These are phyloP conservation scores for Drosophila neocordata DNA, from an alignment of 1,140 invertebrate genomes.

Conservation along the genomic window DNA sequence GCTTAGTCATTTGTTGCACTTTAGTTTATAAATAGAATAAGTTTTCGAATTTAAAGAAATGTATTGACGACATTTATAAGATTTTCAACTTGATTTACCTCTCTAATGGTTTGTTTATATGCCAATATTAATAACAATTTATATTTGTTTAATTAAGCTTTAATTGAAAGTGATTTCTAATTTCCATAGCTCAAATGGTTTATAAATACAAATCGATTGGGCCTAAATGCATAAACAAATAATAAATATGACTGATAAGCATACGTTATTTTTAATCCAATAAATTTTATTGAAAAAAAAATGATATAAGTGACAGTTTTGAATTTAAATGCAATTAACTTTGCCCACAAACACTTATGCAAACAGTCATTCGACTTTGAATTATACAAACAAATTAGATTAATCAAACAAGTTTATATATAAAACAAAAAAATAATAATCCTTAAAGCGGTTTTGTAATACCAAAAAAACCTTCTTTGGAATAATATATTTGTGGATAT, in stretches of 20 bases:
- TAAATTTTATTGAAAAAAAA: neutral
- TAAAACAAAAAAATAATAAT: too few species aligned
- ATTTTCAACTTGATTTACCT: neutral
- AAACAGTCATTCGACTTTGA: too few species aligned
- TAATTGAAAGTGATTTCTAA: neutral
- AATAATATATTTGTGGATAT: too few species aligned
- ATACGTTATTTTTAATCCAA: slow-evolving; percentile 6
- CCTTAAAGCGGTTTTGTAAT: too few species aligned
- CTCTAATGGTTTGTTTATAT: neutral
- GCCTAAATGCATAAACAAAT: slow-evolving; percentile 5
- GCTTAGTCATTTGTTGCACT: slow-evolving; percentile 8
- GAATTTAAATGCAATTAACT: slow-evolving; percentile 1
- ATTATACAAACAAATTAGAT: too few species aligned
- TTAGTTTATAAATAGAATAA: neutral
- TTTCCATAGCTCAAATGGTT: neutral
- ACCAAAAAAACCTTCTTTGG: too few species aligned
- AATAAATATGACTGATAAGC: slow-evolving; percentile 19
- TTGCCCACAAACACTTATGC: neutral
- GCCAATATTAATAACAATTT: neutral
- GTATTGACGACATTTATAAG: neutral
- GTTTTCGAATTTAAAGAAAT: neutral
- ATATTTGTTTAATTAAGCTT: neutral
- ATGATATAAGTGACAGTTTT: slow-evolving; percentile 17
- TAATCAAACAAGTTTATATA: too few species aligned
- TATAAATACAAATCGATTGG: neutral